Evolutionary conservation across 2,888 invertebrate species (phyloP), one percentile per base, ranked within the genome.

Genomic region (Eledona agricola): DNA sequence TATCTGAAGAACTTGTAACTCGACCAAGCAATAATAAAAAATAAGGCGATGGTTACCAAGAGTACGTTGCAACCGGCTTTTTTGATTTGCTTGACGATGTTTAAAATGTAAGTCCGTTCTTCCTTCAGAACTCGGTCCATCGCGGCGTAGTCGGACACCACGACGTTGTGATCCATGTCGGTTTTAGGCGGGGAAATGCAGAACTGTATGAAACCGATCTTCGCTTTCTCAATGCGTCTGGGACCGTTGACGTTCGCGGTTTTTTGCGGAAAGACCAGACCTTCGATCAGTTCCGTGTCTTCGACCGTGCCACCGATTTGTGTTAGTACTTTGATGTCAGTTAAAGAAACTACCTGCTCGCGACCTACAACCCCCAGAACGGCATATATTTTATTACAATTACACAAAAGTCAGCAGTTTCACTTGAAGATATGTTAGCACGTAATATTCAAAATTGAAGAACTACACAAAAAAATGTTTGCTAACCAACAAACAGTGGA

Each of bases 131-230:
- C 95, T 51, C 99, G 86, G 77, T 99, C 99, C 99, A 99, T 99
- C 37, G 97, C 97, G n/a, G 97, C 88, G 76, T 99, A 99, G 76
- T 99, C 99, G 0, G 96, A 94, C 11, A 99, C 95, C 65, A 99
- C 85, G 1, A 93, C 89, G 73, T 89, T 95, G 78, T 95, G 94
- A 70, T 96, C 95, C 94, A 96, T 96, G 88, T 99, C 98, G 46
- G 99, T 99, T 80, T 99, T 99, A 3, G 99, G 99, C 40, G 99
- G 94, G 6, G 99, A 99, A 75, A 99, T 93, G 75, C 99, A 99
- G 78, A 99, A 99, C 77, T 99, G 99, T 62, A 99, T 98, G 7
- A 99, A 85, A 52, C 93, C 99, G 77, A 99, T 95, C 79, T 96
- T 98, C 3, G 97, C 98, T 75, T 98, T 98, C 76, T 99, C 98